Percentiles rank a stretch among this genome's conserved stretches.
Conservation (phyloP, 2,797 vertebrate species). For the Megalops cyprinoides region DNA sequence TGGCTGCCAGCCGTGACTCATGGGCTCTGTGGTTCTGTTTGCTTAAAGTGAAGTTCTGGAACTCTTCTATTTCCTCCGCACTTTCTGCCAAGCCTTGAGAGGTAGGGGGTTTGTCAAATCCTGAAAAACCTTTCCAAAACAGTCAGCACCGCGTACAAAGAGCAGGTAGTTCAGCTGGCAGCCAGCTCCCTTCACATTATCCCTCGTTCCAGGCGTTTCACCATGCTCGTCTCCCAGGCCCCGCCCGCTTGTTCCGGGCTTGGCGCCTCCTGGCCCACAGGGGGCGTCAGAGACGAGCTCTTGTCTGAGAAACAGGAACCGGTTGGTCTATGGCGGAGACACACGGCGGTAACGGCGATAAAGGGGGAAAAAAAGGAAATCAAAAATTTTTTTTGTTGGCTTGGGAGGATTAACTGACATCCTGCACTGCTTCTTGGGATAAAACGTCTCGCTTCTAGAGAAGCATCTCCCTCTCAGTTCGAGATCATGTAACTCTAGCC, state of each 20-base stretch:
- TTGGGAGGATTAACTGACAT: too few relatives aligned
- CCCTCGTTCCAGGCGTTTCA: neutral
- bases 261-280: neutral
- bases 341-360: neutral
- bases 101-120: too few relatives aligned
- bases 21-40: constrained; percentile 3
- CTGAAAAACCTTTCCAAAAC: neutral
- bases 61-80: neutral
- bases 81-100: neutral
- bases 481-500: neutral
- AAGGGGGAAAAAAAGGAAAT: neutral
- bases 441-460: too few relatives aligned
- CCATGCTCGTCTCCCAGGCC: too few relatives aligned
- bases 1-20: neutral
- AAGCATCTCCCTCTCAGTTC: too few relatives aligned
- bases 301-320: neutral
- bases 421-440: neutral
- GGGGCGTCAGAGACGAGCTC: neutral
- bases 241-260: too few relatives aligned
- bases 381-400: neutral
- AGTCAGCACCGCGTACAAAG: neutral
- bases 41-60: constrained; percentile 19
- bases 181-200: neutral
- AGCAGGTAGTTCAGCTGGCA: neutral
- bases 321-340: too few relatives aligned